phyloP scores from a whole-genome alignment of 1,140 invertebrate genomes.

The Micrasema longulum region DNA sequence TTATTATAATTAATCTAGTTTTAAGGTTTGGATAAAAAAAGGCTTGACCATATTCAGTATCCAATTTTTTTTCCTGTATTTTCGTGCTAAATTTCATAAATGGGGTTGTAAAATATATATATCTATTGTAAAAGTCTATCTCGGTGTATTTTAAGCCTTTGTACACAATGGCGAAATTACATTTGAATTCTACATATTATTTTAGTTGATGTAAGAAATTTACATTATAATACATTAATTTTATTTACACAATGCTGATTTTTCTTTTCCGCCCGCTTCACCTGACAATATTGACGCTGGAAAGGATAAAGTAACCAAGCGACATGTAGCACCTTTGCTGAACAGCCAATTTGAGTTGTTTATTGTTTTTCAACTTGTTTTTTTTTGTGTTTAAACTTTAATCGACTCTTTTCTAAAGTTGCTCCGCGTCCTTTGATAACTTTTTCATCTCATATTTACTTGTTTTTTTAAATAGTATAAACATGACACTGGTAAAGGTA shows the following conservation, averaged over 20 bases:
- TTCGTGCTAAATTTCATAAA: constrained; percentile 28
- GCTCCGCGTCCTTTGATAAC: too few species aligned
- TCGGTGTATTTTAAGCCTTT: constrained; percentile 16
- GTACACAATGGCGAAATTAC: background rate
- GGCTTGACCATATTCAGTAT: constrained; percentile 9
- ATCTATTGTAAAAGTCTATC: background rate
- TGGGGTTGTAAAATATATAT: constrained; percentile 3
- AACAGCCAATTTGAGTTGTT: too few species aligned
- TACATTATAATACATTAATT: constrained; percentile 11
- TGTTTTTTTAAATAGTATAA: too few species aligned
- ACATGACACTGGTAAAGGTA: too few species aligned
- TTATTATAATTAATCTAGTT: constrained; percentile 27
- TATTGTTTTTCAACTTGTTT: too few species aligned
- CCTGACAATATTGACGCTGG: background rate
- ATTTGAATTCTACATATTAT: constrained; percentile 2
- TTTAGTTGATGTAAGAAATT: constrained; percentile 21
- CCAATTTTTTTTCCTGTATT: constrained; percentile 13
- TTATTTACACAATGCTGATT: constrained; percentile 29
- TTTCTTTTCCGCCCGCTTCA: background rate
- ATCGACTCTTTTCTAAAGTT: too few species aligned
- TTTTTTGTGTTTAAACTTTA: too few species aligned
- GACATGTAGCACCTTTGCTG: too few species aligned
- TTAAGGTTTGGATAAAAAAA: constrained; percentile 35
- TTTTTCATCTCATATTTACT: too few species aligned
- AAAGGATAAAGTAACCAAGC: too few species aligned